Conservation (phyloP, 2,888 invertebrate genomes). For the Caenorhabditis virilis region DNA sequence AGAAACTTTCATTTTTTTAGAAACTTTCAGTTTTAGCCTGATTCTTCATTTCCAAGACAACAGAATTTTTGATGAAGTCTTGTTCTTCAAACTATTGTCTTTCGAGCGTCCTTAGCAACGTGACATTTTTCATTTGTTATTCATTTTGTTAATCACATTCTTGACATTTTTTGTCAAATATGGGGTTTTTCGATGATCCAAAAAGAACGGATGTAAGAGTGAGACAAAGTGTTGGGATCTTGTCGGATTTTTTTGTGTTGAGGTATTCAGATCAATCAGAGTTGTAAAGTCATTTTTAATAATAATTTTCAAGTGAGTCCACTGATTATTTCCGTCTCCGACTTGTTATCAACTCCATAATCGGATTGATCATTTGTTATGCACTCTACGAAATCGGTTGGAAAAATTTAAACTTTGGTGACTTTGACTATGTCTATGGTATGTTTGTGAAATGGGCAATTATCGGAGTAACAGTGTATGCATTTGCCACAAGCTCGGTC, state of each 20-base stretch:
- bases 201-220: slow-evolving; percentile 28
- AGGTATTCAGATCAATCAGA: neutral
- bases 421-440: slow-evolving; percentile 44
- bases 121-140: neutral
- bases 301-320: slow-evolving; percentile 48
- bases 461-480: slow-evolving; percentile 45
- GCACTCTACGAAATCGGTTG: slow-evolving; percentile 57
- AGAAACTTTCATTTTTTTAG: too few species aligned
- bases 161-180: neutral
- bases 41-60: too few species aligned
- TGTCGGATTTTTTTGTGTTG: slow-evolving; percentile 40
- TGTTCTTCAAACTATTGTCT: too few species aligned
- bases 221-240: slow-evolving; percentile 25
- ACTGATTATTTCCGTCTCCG: slow-evolving; percentile 57
- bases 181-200: slow-evolving; percentile 42
- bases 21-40: too few species aligned
- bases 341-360: slow-evolving; percentile 46
- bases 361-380: slow-evolving; percentile 53
- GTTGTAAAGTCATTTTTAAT: too few species aligned
- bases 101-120: too few species aligned
- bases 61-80: too few species aligned
- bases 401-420: slow-evolving; percentile 62
- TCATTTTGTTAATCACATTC: neutral
- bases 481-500: slow-evolving; percentile 57
- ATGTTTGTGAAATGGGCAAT: slow-evolving; percentile 50